A percentile compares a stretch with the other conserved stretches of the same genome.
These are phyloP conservation scores for Steatornis caripensis DNA, from an alignment of 2,113 vertebrate species.

Conservation along the genomic window DNA sequence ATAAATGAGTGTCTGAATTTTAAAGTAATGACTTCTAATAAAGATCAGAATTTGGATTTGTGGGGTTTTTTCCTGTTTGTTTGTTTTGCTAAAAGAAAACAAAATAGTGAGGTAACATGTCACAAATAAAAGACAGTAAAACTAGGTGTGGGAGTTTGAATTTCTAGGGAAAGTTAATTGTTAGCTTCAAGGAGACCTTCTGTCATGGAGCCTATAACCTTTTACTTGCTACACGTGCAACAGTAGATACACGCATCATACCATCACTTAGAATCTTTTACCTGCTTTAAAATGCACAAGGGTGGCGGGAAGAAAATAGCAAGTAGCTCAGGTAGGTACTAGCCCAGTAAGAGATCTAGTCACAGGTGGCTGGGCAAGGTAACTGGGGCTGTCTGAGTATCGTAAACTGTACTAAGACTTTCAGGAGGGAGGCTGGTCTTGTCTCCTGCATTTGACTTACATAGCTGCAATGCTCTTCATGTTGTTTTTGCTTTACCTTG, in stretches of 20 bases:
- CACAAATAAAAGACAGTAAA: not conserved
- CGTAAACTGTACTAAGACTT: not conserved
- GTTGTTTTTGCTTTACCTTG: not conserved
- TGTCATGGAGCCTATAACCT: not conserved
- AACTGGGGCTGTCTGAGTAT: not conserved
- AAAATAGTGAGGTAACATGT: not conserved
- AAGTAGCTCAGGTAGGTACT: not conserved
- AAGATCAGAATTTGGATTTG: not conserved
- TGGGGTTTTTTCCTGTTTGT: not conserved
- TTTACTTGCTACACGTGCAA: not conserved
- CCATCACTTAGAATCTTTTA: not conserved
- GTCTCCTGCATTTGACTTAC: rapidly evolving
- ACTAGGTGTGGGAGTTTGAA: not conserved
- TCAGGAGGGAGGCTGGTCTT: not conserved
- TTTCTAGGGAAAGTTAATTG: not conserved
- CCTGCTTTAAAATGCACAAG: not conserved
- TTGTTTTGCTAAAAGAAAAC: not conserved
- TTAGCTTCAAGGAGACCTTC: not conserved
- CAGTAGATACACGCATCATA: not conserved
- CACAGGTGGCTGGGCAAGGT: not conserved
- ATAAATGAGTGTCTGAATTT: not conserved
- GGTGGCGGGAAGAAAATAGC: not conserved
- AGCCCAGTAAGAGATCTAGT: not conserved
- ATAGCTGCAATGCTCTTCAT: not conserved
- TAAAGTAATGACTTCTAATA: not conserved